These are phyloP conservation scores for Phalloptychus januarius DNA, from an alignment of 2,797 vertebrate genomes.

Conservation along the genomic window DNA sequence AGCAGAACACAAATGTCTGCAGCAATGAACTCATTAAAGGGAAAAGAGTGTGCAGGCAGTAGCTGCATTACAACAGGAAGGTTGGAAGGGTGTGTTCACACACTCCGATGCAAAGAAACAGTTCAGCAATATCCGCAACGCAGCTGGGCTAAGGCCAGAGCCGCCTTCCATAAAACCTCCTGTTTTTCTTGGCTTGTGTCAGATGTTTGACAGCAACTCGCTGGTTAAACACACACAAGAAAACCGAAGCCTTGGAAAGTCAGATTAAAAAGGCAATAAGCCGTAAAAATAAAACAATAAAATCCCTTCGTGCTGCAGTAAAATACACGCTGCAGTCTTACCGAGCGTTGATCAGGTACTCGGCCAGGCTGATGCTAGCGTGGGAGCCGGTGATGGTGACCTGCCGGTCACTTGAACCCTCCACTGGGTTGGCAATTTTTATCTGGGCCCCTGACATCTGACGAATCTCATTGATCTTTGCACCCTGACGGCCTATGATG, in stretches of 20 bases:
- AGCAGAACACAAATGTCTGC: not conserved
- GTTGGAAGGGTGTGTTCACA: not conserved
- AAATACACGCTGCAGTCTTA: constrained; percentile 65
- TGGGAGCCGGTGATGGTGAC: constrained; percentile 96
- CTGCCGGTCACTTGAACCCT: constrained; percentile 93
- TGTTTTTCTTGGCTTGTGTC: not conserved
- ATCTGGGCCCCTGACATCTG: constrained; percentile 98
- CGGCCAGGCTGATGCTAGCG: constrained; percentile 94
- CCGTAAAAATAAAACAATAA: not conserved
- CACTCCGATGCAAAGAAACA: not conserved
- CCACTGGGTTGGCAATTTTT: constrained; percentile 95
- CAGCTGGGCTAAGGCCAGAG: not conserved
- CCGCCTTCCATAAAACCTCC: not conserved
- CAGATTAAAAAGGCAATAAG: not conserved
- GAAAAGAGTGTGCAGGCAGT: not conserved
- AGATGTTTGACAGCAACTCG: not conserved
- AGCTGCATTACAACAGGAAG: not conserved
- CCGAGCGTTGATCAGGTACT: constrained; percentile 98
- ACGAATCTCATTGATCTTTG: constrained; percentile 97
- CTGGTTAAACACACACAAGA: not conserved
- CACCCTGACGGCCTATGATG: constrained; percentile 95
- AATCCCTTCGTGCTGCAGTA: not conserved
- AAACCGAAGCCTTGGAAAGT: not conserved
- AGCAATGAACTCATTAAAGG: not conserved
- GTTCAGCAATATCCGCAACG: not conserved